Percentiles rank a stretch among this genome's conserved stretches.
These are phyloP conservation scores for Amiota communis DNA, from an alignment of 2,888 invertebrate genomes.

Conservation along the genomic window DNA sequence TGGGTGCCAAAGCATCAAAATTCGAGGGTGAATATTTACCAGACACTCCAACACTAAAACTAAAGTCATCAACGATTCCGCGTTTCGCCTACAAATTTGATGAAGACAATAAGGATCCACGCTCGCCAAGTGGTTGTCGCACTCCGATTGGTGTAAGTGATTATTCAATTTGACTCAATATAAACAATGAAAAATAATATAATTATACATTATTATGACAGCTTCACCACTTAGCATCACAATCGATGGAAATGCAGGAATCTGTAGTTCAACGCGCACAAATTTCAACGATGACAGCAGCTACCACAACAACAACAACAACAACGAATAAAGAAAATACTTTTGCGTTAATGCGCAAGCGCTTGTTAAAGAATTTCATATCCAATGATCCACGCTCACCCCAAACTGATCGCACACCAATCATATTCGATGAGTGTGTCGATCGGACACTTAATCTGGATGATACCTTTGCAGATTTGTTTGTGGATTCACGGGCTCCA, in stretches of 20 bases:
- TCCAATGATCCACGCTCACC: slow-evolving; percentile 70
- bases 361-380: slow-evolving; percentile 64
- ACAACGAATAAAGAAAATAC: slow-evolving; percentile 42
- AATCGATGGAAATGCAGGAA: too few species aligned
- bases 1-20: slow-evolving; percentile 68
- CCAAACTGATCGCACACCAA: slow-evolving; percentile 66
- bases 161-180: not conserved
- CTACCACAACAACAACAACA: not conserved
- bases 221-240: not conserved
- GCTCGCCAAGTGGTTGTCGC: slow-evolving; percentile 64
- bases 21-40: slow-evolving; percentile 60
- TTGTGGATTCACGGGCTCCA: slow-evolving; percentile 63
- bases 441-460: slow-evolving; percentile 66
- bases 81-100: not conserved
- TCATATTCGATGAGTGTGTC: slow-evolving; percentile 62
- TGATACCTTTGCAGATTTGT: slow-evolving; percentile 70
- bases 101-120: slow-evolving; percentile 54
- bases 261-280: not conserved
- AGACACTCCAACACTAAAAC: slow-evolving; percentile 52
- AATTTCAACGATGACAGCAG: slow-evolving; percentile 45
- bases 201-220: not conserved
- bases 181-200: not conserved
- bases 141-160: slow-evolving; percentile 64
- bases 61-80: slow-evolving; percentile 7
- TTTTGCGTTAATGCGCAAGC: slow-evolving; percentile 61